Conservation (phyloP, 2,797 vertebrate species). For the Poecilia wingei region DNA sequence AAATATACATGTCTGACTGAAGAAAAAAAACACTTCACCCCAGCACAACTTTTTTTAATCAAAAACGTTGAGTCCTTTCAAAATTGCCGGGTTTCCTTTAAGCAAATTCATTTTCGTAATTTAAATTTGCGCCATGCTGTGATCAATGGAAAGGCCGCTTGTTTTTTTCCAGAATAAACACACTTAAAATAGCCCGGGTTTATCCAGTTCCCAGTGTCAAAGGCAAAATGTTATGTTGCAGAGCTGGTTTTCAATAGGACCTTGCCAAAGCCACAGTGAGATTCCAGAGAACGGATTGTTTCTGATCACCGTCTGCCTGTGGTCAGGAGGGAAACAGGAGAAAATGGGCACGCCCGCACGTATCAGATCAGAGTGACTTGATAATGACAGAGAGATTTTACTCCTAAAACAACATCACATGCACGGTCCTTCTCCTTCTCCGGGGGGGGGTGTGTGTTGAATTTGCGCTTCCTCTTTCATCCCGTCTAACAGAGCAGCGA, state of each 20-base stretch:
- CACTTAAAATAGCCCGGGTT: not conserved
- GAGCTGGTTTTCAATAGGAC: not conserved
- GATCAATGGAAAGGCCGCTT: not conserved
- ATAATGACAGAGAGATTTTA: not conserved
- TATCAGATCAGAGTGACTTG: not conserved
- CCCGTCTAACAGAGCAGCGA: not conserved
- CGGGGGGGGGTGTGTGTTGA: too few relatives aligned
- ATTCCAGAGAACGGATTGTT: not conserved
- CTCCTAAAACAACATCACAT: not conserved
- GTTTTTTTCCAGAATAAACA: not conserved
- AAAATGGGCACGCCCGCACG: not conserved
- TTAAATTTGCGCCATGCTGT: too few relatives aligned
- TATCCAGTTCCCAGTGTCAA: not conserved
- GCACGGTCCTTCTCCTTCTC: not conserved
- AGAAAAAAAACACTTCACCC: too few relatives aligned
- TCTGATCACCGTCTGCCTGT: not conserved
- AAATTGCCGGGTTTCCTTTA: too few relatives aligned
- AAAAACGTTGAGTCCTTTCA: too few relatives aligned
- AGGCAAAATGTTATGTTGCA: not conserved
- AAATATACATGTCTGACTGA: not conserved
- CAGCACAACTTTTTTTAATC: too few relatives aligned
- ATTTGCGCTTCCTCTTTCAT: not conserved
- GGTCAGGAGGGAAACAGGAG: not conserved
- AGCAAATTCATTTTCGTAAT: too few relatives aligned
- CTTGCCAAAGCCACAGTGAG: not conserved